Evolutionary conservation across 2,888 invertebrate genomes (phyloP), one percentile per base, ranked within the genome.

Genomic region (Tenthredo livida): DNA sequence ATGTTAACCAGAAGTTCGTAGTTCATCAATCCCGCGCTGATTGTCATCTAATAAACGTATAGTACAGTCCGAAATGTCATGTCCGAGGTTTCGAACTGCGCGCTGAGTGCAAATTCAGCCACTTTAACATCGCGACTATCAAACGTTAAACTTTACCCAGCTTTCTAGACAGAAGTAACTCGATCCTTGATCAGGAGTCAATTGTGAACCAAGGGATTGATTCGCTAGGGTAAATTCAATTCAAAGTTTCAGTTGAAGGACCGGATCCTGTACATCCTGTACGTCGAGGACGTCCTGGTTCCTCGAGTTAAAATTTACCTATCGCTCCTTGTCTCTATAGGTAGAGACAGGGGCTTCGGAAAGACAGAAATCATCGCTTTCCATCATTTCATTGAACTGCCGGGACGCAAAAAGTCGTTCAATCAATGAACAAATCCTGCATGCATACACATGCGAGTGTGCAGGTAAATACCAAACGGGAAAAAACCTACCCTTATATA

Each of bases 111-210:
- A 17, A 67, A 67, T 33, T 67, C 33, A 6, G 33, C 33, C 67
- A 33, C 67, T 67, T 67, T 17, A 67, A 67, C 67, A 15, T 29
- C 6, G 0, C 7, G 17, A 67, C 33, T 67, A 67, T 67, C 29
- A 33, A 67, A 67, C 29, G 67, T 67, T 33, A 25, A 67, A 33
- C 33, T 33, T 25, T 67, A 12, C 67, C 33, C 33, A 67, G 33
- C n/a, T 67, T 67, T 17, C 33, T 67, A 29, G 33, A 33, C 15
- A 6, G 67, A 67, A 67, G 29, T 67, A 67, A 73, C 40, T 40
- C 15, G 40, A 73, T 73, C 73, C 73, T 73, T 73, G 73, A 73
- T 73, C 73, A 67, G 67, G 67, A 67, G 72, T 37, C 72, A 17
- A 72, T 43, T 72, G 72, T 72, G 5, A 21, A 21, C 17, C 1